Conservation (phyloP, 2,888 invertebrate species). For the Lycophotia porphyrea region DNA sequence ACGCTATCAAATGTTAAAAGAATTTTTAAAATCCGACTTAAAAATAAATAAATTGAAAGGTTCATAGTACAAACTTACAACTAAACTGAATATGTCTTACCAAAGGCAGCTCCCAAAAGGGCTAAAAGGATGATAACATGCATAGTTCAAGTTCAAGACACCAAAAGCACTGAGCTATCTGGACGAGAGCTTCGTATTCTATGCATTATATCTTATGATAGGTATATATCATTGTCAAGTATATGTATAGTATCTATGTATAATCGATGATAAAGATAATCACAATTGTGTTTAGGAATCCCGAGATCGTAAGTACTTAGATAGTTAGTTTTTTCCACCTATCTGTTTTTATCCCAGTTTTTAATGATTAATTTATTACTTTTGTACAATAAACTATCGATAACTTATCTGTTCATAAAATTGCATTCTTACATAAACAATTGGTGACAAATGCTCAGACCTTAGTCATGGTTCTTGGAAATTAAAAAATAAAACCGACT, state of each 20-base stretch:
- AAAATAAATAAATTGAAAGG: background rate
- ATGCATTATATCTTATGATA: slow-evolving; percentile 1
- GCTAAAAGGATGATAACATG: slow-evolving; percentile 14
- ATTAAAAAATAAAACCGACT: no score
- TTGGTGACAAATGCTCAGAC: background rate
- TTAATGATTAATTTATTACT: background rate
- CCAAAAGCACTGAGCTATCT: slow-evolving; percentile 4
- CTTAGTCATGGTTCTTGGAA: background rate
- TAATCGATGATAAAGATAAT: background rate
- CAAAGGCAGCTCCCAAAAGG: slow-evolving; percentile 12
- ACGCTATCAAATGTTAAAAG: background rate
- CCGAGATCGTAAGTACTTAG: background rate
- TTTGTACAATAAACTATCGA: background rate
- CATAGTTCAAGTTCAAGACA: slow-evolving; percentile 16
- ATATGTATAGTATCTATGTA: no score
- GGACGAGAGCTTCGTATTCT: slow-evolving; percentile 1
- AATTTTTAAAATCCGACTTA: background rate
- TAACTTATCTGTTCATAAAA: background rate
- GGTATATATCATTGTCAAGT: background rate
- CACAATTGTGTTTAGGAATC: background rate
- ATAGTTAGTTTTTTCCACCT: background rate
- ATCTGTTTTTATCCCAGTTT: background rate
- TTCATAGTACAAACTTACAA: background rate
- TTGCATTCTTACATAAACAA: background rate
- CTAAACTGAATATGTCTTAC: slow-evolving; percentile 14